Evolutionary conservation across 2,797 vertebrate species (phyloP), one percentile per base, ranked within the genome.

Genomic region (Anisognathus igniventris): DNA sequence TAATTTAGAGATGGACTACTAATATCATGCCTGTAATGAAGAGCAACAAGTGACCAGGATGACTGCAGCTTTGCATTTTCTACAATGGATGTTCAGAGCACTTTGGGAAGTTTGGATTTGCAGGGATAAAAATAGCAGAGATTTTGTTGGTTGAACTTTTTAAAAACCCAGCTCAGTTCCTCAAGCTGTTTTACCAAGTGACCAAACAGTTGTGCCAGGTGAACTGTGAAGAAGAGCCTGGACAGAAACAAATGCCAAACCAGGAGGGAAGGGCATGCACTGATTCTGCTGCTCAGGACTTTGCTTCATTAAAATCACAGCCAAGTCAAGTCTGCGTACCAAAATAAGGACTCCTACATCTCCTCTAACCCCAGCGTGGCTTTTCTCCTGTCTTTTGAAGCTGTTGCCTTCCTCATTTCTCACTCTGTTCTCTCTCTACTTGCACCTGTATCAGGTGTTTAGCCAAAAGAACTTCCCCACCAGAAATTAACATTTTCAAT

Each of bases 251-350:
- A 96, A 94, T 94, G 87, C 44, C n/a, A 67, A 64, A 85, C 24
- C 81, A 93, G 84, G 87, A 85, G 81, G 94, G 89, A 92, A 96
- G 75, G 89, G 68, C 84, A 92, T 2, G 71, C 94, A 87, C 91
- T 92, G 91, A 96, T 95, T 92, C 95, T 96, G 84, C 84, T 89
- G 78, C 78, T 76, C 37, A 64, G 53, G 64, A 73, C 56, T 66
- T 94, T 33, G 7, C 31, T 56, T 79, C 57, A 44, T 83, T 74
- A 87, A 93, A 94, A 39, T 37, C 50, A 67, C 39, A 62, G 39
- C 71, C 25, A 54, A 35, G 22, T 31, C 48, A 58, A 65, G 27
- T 23, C 42, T 64, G 54, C 42, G 47, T 30, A 20, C 17, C 47
- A 68, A 80, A 77, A 79, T 9, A 66, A 37, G 10, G 35, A 40